Evolutionary conservation across 2,888 invertebrate genomes (phyloP).

Genomic region (Lasioglossum zephyrum): DNA sequence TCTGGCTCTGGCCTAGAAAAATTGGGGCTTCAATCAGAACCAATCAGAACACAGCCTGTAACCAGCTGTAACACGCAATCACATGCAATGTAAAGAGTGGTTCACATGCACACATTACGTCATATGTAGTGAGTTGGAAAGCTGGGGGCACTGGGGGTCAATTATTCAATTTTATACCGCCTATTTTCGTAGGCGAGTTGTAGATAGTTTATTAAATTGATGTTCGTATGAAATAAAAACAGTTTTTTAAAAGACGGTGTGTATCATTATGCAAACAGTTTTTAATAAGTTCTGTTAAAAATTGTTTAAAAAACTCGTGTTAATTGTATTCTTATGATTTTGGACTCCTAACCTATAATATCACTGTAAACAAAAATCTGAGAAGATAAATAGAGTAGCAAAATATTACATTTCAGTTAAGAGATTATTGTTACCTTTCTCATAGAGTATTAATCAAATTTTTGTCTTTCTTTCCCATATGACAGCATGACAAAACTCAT

Average conservation of each 20-base stretch:
- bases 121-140: neutral
- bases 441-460: neutral
- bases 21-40: too few relatives aligned
- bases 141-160: neutral
- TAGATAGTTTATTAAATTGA: slow-evolving; percentile 11
- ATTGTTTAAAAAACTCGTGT: neutral
- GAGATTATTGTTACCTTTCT: neutral
- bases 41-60: too few relatives aligned
- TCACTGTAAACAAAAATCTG: neutral
- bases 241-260: slow-evolving; percentile 32
- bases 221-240: neutral
- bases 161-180: neutral
- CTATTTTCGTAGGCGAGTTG: slow-evolving; percentile 24
- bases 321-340: neutral
- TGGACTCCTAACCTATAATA: slow-evolving; percentile 29
- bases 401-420: neutral
- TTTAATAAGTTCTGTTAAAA: neutral
- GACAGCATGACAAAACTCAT: slow-evolving; percentile 33
- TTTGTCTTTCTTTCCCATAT: slow-evolving; percentile 1
- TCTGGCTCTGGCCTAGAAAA: too few relatives aligned
- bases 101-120: neutral
- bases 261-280: slow-evolving; percentile 23
- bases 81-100: neutral
- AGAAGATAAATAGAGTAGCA: neutral
- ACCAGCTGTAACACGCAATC: too few relatives aligned